These are phyloP conservation scores for Azorinus chamasolen DNA, from an alignment of 2,888 invertebrate genomes.

Conservation along the genomic window DNA sequence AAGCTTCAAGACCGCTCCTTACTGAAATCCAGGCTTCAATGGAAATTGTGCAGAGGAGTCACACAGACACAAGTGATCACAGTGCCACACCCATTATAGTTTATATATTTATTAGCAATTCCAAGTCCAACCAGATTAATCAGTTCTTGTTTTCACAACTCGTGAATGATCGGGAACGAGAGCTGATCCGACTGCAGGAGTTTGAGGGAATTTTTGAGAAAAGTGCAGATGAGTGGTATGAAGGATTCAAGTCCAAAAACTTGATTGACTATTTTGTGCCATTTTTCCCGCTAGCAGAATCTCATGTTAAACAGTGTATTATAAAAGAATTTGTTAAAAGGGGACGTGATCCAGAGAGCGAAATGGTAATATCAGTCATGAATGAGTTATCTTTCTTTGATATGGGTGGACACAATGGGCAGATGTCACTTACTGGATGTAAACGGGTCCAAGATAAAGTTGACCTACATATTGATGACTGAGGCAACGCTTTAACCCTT, in stretches of 20 bases:
- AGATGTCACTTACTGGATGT: slow-evolving; percentile 80
- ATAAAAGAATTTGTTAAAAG: slow-evolving; percentile 72
- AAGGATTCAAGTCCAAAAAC: slow-evolving; percentile 50
- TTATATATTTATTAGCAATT: slow-evolving; percentile 77
- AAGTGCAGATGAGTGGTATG: slow-evolving; percentile 71
- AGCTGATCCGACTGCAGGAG: slow-evolving; percentile 53
- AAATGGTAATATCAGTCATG: slow-evolving; percentile 67
- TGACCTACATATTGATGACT: slow-evolving; percentile 67
- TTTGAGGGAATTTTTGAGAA: slow-evolving; percentile 64
- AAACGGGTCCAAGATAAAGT: slow-evolving; percentile 81
- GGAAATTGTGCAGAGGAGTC: slow-evolving; percentile 15
- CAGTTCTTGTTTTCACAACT: slow-evolving; percentile 67
- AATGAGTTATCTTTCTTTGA: slow-evolving; percentile 77
- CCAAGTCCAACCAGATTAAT: slow-evolving; percentile 73
- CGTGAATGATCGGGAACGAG: slow-evolving; percentile 56
- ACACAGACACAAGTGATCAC: not conserved
- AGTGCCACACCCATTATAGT: slow-evolving; percentile 56
- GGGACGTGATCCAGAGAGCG: slow-evolving; percentile 61
- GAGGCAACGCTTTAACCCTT: no score
- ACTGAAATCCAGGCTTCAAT: slow-evolving; percentile 70
- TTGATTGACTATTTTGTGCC: slow-evolving; percentile 77
- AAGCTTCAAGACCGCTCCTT: slow-evolving; percentile 70
- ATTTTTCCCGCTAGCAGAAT: slow-evolving; percentile 80
- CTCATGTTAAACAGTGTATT: slow-evolving; percentile 79
- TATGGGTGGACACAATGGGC: slow-evolving; percentile 58